Evolutionary conservation across 2,888 invertebrate genomes (phyloP).

Genomic region (Exephanes ischioxanthus): DNA sequence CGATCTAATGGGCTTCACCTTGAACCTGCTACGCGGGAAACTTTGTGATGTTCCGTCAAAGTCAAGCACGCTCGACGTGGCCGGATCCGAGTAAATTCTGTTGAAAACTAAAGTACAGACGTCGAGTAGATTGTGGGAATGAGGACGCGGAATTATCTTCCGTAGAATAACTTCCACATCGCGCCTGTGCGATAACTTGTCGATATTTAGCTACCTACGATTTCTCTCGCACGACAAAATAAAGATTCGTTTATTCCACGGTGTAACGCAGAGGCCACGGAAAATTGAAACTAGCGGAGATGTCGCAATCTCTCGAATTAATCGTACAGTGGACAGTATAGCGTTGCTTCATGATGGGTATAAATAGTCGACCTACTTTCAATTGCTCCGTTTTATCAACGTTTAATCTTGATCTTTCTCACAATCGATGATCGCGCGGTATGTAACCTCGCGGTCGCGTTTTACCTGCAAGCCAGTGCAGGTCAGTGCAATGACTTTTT

Average conservation of each 20-base stretch:
- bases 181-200: neutral
- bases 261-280: neutral
- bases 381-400: conserved; percentile 48
- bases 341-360: conserved; percentile 17
- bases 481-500: neutral
- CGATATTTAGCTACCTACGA: neutral
- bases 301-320: conserved; percentile 21
- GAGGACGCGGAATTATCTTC: conserved; percentile 20
- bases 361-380: conserved; percentile 62
- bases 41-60: conserved; percentile 54
- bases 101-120: conserved; percentile 37
- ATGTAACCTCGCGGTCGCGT: conserved; percentile 31
- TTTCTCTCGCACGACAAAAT: neutral
- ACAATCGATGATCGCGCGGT: conserved; percentile 32
- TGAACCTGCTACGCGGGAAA: conserved; percentile 66
- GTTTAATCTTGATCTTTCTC: conserved; percentile 16
- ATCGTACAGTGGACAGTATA: conserved; percentile 1
- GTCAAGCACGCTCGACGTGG: conserved; percentile 28
- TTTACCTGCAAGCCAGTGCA: neutral
- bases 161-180: neutral
- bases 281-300: neutral
- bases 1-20: conserved; percentile 59
- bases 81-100: conserved; percentile 54
- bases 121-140: conserved; percentile 27
- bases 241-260: neutral